These are phyloP conservation scores for Cotesia congregata DNA, from an alignment of 2,888 invertebrate species.

Conservation along the genomic window DNA sequence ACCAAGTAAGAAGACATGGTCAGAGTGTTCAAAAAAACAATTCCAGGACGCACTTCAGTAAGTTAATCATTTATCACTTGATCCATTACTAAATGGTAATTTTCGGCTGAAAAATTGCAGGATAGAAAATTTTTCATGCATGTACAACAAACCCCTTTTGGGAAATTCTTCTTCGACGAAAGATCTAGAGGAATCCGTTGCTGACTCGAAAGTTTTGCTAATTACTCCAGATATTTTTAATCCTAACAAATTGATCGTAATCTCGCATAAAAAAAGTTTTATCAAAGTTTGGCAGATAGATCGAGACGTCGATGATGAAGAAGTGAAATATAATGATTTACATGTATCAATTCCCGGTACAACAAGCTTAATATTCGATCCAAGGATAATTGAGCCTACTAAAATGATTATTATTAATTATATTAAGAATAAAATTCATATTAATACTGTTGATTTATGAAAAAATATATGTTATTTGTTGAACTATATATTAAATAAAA, in stretches of 20 bases:
- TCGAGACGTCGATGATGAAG: background rate
- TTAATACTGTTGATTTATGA: background rate
- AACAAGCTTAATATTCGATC: background rate
- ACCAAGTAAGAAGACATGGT: too few species aligned
- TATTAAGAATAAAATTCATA: background rate
- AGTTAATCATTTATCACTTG: too few species aligned
- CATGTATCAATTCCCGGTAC: background rate
- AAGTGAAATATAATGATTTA: background rate
- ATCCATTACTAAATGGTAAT: too few species aligned
- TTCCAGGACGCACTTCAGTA: too few species aligned
- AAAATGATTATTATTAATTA: background rate
- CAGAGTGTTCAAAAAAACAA: too few species aligned
- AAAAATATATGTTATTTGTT: background rate
- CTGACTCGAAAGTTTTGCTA: background rate
- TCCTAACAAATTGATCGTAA: background rate
- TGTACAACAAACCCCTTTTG: too few species aligned
- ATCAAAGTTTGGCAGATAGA: background rate
- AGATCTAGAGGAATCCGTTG: background rate
- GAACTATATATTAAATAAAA: too few species aligned
- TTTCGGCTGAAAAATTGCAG: too few species aligned
- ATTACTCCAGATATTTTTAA: background rate
- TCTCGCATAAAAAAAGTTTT: background rate
- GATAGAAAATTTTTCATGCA: too few species aligned
- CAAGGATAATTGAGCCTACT: background rate
- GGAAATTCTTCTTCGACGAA: too few species aligned